Evolutionary conservation across 2,888 invertebrate genomes (phyloP).

Genomic region (Priocnemis perturbator): DNA sequence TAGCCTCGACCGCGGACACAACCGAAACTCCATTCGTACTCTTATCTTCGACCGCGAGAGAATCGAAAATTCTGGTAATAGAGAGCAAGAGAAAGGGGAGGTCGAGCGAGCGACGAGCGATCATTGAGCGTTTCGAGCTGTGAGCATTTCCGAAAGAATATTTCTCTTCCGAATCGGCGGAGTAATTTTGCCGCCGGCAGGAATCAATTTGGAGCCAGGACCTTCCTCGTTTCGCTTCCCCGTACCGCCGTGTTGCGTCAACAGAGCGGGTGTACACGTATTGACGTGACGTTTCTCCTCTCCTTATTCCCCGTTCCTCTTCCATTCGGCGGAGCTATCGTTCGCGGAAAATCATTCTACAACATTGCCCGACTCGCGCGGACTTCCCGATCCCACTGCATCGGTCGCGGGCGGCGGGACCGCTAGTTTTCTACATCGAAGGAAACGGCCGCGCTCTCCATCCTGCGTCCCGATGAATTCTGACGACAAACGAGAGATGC

Average conservation of each 20-base stretch:
- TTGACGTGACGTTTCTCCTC: too few relatives aligned
- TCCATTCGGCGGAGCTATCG: not conserved
- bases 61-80: conserved; percentile 26
- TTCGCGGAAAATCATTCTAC: too few relatives aligned
- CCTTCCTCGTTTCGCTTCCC: not conserved
- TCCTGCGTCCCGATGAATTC: too few relatives aligned
- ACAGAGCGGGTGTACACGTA: too few relatives aligned
- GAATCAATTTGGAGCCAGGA: not conserved
- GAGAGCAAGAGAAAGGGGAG: not conserved
- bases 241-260: not conserved
- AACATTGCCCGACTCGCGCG: too few relatives aligned
- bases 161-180: too few relatives aligned
- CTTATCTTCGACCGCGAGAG: conserved; percentile 36
- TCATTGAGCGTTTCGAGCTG: not conserved
- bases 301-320: too few relatives aligned
- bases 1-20: conserved; percentile 39
- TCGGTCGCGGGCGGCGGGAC: too few relatives aligned
- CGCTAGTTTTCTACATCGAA: too few relatives aligned
- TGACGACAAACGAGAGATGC: too few relatives aligned
- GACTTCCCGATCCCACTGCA: too few relatives aligned
- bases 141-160: not conserved
- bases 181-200: not conserved
- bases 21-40: conserved; percentile 45
- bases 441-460: too few relatives aligned
- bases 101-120: not conserved